Conservation (phyloP, 1,140 invertebrate genomes). For the Heliconius nattereri region DNA sequence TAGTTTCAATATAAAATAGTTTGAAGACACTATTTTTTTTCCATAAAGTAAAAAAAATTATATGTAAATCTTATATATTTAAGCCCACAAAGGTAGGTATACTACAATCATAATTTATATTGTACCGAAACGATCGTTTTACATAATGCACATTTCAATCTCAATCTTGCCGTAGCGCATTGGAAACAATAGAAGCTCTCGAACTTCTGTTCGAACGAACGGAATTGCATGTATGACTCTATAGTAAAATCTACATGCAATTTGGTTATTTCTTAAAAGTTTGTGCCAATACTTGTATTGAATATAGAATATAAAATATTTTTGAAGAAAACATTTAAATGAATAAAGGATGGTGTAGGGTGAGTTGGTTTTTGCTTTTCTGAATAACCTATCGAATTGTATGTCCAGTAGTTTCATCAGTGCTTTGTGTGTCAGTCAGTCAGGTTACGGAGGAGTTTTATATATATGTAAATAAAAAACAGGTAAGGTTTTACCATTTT, state of each 20-base stretch:
- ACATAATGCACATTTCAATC: background rate
- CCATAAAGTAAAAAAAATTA: background rate
- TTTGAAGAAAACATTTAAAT: background rate
- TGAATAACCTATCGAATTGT: too few relatives aligned
- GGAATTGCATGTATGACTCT: too few relatives aligned
- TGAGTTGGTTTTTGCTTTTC: background rate
- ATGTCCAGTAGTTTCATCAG: too few relatives aligned
- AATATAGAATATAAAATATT: background rate
- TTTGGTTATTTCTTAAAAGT: background rate
- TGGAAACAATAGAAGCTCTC: slow-evolving; percentile 1
- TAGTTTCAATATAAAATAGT: too few relatives aligned
- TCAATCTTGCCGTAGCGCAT: background rate
- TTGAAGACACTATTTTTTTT: too few relatives aligned
- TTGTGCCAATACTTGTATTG: background rate
- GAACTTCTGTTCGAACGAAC: background rate
- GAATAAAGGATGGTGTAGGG: background rate
- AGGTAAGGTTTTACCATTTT: too few relatives aligned
- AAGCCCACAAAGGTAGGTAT: background rate
- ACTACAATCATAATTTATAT: background rate
- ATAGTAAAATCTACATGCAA: background rate
- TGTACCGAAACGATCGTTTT: background rate
- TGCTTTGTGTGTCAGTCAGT: too few relatives aligned
- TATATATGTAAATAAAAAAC: too few relatives aligned
- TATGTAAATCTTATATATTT: background rate
- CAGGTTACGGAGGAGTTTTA: too few relatives aligned